phyloP scores from a whole-genome alignment of 2,113 vertebrate species.

The Muscicapa adusta region DNA sequence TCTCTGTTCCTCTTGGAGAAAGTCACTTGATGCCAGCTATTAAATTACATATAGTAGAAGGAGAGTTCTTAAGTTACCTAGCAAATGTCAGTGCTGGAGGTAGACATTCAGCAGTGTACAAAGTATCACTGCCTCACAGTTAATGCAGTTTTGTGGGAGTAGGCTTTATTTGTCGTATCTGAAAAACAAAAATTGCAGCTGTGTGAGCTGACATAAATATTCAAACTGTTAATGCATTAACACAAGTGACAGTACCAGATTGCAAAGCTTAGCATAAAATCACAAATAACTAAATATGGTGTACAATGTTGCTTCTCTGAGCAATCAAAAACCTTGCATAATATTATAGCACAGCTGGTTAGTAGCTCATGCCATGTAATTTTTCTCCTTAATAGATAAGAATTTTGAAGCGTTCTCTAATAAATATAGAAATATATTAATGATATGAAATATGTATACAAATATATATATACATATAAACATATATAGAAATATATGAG shows the following conservation, averaged over 20 bases:
- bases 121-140: background rate
- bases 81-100: background rate
- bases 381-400: slow-evolving; percentile 20
- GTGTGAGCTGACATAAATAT: background rate
- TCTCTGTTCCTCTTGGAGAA: background rate
- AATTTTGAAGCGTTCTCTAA: slow-evolving; percentile 25
- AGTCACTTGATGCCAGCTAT: background rate
- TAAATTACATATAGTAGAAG: background rate
- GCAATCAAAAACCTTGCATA: slow-evolving; percentile 55
- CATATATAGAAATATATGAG: too few species aligned
- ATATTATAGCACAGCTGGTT: slow-evolving; percentile 53
- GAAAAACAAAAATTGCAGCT: slow-evolving; percentile 1
- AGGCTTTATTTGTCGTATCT: background rate
- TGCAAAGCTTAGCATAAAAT: slow-evolving; percentile 51
- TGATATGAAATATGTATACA: too few species aligned
- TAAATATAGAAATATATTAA: background rate
- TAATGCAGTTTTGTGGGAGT: background rate
- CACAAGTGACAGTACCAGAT: slow-evolving; percentile 32
- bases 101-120: background rate
- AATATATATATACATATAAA: too few species aligned
- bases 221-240: background rate
- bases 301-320: background rate
- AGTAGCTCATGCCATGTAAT: slow-evolving; percentile 17
- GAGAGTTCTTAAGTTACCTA: background rate
- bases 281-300: slow-evolving; percentile 44